These are phyloP conservation scores for Podabrus alpinus DNA, from an alignment of 2,888 invertebrate genomes.

Conservation along the genomic window DNA sequence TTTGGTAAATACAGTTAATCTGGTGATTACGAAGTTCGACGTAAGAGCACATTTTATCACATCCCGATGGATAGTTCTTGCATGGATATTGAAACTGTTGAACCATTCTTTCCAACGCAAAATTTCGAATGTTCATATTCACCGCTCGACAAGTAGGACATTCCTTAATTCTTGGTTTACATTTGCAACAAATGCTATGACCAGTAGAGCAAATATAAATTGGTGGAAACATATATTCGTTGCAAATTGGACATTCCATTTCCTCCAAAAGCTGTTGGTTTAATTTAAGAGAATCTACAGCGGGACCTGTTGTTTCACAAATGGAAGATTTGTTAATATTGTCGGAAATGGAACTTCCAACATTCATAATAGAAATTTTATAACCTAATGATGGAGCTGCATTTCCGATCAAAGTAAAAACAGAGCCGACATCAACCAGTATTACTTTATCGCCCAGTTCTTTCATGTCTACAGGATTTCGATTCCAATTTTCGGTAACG, in stretches of 20 bases:
- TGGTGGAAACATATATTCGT: slow-evolving; percentile 9
- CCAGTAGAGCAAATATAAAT: slow-evolving; percentile 9
- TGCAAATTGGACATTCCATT: slow-evolving; percentile 14
- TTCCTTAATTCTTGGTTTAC: not conserved
- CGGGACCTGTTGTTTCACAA: not conserved
- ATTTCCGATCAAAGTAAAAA: slow-evolving; percentile 12
- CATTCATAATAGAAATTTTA: slow-evolving; percentile 21
- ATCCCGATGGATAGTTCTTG: not conserved
- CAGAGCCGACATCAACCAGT: slow-evolving; percentile 11
- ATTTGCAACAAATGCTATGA: slow-evolving; percentile 11
- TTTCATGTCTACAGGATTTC: not conserved
- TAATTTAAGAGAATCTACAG: not conserved
- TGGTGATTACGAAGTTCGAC: not conserved
- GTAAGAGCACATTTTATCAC: not conserved
- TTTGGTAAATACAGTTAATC: not conserved
- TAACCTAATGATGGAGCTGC: slow-evolving; percentile 7
- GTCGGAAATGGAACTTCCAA: not conserved
- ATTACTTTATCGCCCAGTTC: slow-evolving; percentile 20
- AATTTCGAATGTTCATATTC: not conserved
- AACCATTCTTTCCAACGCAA: slow-evolving; percentile 4
- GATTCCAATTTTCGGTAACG: not conserved
- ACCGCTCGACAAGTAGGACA: slow-evolving; percentile 10
- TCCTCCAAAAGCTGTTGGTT: slow-evolving; percentile 1
- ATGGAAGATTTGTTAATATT: not conserved
- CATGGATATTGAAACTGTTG: not conserved